Base-by-base conservation (phyloP, 2,888 invertebrate species). In the Myathropa florea region DNA sequence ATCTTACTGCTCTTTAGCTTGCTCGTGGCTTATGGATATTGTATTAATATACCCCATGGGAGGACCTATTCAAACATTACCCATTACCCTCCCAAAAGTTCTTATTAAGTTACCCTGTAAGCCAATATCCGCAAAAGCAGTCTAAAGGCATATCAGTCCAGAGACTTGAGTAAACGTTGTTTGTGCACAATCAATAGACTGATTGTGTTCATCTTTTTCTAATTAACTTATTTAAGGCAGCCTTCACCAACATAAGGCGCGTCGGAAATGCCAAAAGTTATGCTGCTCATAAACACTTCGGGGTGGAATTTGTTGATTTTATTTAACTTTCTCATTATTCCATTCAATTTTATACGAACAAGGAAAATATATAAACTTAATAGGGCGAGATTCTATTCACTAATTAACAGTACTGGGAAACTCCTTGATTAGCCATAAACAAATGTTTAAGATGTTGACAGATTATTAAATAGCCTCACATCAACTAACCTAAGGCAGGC, bases 321-420 rank as follows among this genome's bases (percentile, higher is more conserved):
- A 28, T 67, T 67, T 67, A 53, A 21, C 53, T 53, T 67, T 30
- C 30, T 18, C 67, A 28, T 53, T 67, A 67, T 53, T 53, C 53
- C 28, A 26, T 55, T 26, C 39, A 46, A 67, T 53, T 53, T 53
- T 53, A 21, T 53, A 10, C n/a, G 53, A 12, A 21, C 21, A 3
- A 6, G 28, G 28, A 46, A 63, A 36, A 1, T 23, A 12, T 12
- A 36, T 33, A 36, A 36, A 33, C 36, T 36, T 4, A 10, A 55
- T 26, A 23, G 57, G 57, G 57, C 24, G 24, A n/a, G 24, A 24
- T 26, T 24, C 24, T 24, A 57, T 24, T 57, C 2, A 57, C 23
- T 57, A 57, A 57, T 57, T 57, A 57, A 26, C 57, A 57, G 12
- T 46, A n/a, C 18, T 7, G 46, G 1, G 18, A n/a, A 18, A 7